These are phyloP conservation scores for Nautilus pompilius DNA, from an alignment of 1,140 invertebrate genomes.

Conservation along the genomic window DNA sequence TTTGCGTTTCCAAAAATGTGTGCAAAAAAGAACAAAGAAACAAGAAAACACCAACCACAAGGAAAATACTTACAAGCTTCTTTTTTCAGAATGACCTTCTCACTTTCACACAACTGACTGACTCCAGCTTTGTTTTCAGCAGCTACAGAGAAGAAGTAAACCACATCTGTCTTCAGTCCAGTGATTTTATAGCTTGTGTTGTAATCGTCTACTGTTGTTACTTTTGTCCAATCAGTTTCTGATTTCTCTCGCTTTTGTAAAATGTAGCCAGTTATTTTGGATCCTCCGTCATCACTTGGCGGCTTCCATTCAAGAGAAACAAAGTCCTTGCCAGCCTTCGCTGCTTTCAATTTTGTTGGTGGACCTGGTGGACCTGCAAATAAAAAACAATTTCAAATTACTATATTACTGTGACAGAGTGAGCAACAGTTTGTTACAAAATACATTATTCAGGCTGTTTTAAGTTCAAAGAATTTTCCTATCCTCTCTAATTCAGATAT, in stretches of 20 bases:
- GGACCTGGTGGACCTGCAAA: slow-evolving; percentile 70
- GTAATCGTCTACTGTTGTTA: slow-evolving; percentile 29
- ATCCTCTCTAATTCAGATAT: no score
- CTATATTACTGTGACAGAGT: no score
- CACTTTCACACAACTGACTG: slow-evolving; percentile 82
- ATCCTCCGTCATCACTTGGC: slow-evolving; percentile 87
- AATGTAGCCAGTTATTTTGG: slow-evolving; percentile 71
- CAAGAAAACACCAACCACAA: no score
- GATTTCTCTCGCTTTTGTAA: slow-evolving; percentile 36
- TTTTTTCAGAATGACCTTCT: slow-evolving; percentile 80
- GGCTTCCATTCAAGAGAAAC: slow-evolving; percentile 91
- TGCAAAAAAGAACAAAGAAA: no score
- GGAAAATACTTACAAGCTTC: slow-evolving; percentile 59
- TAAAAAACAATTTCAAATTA: slow-evolving; percentile 59
- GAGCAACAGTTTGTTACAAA: no score
- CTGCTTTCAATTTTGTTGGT: slow-evolving; percentile 87
- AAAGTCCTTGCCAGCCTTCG: slow-evolving; percentile 88
- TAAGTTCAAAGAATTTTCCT: no score
- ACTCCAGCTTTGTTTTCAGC: slow-evolving; percentile 96
- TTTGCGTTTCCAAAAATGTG: no score
- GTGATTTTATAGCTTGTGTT: slow-evolving; percentile 61
- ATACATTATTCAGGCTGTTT: no score
- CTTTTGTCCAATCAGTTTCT: slow-evolving; percentile 39
- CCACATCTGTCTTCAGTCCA: slow-evolving; percentile 75
- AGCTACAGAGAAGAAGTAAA: slow-evolving; percentile 91